Base-by-base conservation (phyloP, 2,888 invertebrate species). In the Falcaria lacertinaria region DNA sequence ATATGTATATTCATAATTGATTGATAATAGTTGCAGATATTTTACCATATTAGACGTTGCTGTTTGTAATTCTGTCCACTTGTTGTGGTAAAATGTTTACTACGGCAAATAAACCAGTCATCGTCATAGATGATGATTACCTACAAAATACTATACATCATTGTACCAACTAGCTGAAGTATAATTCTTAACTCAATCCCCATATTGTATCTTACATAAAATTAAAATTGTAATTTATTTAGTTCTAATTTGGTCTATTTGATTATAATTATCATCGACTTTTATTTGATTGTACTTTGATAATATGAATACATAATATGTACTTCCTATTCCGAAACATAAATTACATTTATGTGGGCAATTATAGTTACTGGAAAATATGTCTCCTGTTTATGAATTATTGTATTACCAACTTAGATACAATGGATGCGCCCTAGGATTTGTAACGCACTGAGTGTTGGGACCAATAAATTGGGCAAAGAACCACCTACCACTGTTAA, bases 311-410 rank as follows among this genome's bases (percentile, higher is more conserved):
- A 63, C 52, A 54, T 38, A 52, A 49, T 57, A 48, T 44, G 45
- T 39, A 47, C 37, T 52, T 56, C 56, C 50, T 41, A 52, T 60
- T 51, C 52, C 40, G 57, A 56, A 55, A 50, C 54, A 50, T 50
- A 59, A 49, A 46, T 57, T 63, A 59, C 59, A 67, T 64, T 66
- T 74, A 79, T 85, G 88, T 88, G 89, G 88, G 89, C 89, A 88
- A 88, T 86, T 68, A 76, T 74, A 67, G 70, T 78, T 76, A 68
- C 60, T 60, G 59, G 72, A 88, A 88, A 88, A 88, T 89, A 89
- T 89, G 89, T 89, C 89, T 89, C 89, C 89, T 87, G 70, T 67
- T 69, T 69, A 54, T 51, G 58, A 58, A 50, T 46, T 55, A 57
- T 57, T n/a, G n/a, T n/a, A n/a, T n/a, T n/a, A n/a, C n/a, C n/a